These are phyloP conservation scores for Lota lota DNA, from an alignment of 2,113 vertebrate genomes.

Conservation along the genomic window DNA sequence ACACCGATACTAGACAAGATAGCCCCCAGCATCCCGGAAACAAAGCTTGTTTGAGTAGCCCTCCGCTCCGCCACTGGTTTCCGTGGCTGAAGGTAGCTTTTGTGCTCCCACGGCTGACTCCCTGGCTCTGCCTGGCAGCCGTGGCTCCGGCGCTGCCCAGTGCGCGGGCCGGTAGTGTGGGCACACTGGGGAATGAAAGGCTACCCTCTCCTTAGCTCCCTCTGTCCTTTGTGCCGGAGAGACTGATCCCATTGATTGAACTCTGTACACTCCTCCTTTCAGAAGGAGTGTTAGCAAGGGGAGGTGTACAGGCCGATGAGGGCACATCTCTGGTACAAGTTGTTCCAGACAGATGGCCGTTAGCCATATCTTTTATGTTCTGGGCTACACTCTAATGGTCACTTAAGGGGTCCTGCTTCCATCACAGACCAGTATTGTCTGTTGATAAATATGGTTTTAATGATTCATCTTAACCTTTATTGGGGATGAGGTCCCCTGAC, in stretches of 20 bases:
- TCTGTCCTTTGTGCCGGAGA: slow-evolving; percentile 72
- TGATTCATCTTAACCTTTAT: too few relatives aligned
- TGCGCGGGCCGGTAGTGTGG: slow-evolving; percentile 36
- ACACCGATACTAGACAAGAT: slow-evolving; percentile 64
- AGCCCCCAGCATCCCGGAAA: slow-evolving; percentile 56
- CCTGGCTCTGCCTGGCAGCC: slow-evolving; percentile 43
- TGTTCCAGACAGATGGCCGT: slow-evolving; percentile 18
- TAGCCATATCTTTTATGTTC: neutral
- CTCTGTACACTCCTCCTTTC: slow-evolving; percentile 42
- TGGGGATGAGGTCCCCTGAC: too few relatives aligned
- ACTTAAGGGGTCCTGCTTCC: neutral
- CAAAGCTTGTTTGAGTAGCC: slow-evolving; percentile 67
- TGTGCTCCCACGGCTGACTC: slow-evolving; percentile 55
- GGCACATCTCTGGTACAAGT: slow-evolving; percentile 34
- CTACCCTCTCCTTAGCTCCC: slow-evolving; percentile 63
- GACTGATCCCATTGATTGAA: slow-evolving; percentile 73
- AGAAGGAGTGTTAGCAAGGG: slow-evolving; percentile 34
- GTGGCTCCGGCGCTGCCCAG: slow-evolving; percentile 61
- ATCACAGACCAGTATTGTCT: too few relatives aligned
- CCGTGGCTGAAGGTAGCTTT: slow-evolving; percentile 50
- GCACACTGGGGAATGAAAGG: slow-evolving; percentile 71
- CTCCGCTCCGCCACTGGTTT: slow-evolving; percentile 55
- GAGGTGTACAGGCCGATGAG: slow-evolving; percentile 43
- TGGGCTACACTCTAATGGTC: neutral
- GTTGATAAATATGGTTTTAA: too few relatives aligned